phyloP scores from a whole-genome alignment of 2,888 invertebrate species.

The Sipha maydis region DNA sequence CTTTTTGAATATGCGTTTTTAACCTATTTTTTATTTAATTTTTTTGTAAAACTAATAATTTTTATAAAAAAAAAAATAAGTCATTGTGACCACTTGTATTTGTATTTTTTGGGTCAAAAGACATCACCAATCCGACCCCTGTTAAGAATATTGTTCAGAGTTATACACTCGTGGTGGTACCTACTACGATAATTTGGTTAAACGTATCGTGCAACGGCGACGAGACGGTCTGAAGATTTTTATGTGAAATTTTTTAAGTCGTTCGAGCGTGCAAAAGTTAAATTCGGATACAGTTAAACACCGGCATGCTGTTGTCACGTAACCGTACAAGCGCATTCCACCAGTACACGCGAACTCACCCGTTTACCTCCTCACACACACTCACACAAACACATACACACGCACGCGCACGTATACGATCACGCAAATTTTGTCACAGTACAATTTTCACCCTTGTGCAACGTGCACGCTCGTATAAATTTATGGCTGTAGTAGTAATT shows the following conservation, averaged over 20 bases:
- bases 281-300: neutral
- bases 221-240: neutral
- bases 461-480: neutral
- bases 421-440: neutral
- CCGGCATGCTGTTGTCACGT: neutral
- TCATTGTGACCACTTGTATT: too few species aligned
- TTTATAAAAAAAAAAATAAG: too few species aligned
- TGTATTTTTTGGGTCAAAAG: neutral
- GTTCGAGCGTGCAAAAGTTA: neutral
- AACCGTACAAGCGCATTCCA: too few species aligned
- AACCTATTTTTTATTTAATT: too few species aligned
- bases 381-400: neutral
- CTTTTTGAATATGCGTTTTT: too few species aligned
- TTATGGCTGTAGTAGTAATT: neutral
- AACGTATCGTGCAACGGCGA: neutral
- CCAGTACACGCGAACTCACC: too few species aligned
- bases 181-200: neutral
- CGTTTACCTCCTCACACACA: too few species aligned
- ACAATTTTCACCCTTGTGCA: neutral
- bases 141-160: neutral
- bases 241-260: neutral
- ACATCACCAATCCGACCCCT: neutral
- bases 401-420: too few species aligned
- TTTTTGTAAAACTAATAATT: too few species aligned
- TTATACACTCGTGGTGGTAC: neutral